phyloP scores from a whole-genome alignment of 2,797 vertebrate genomes.

The Liasis olivaceus region DNA sequence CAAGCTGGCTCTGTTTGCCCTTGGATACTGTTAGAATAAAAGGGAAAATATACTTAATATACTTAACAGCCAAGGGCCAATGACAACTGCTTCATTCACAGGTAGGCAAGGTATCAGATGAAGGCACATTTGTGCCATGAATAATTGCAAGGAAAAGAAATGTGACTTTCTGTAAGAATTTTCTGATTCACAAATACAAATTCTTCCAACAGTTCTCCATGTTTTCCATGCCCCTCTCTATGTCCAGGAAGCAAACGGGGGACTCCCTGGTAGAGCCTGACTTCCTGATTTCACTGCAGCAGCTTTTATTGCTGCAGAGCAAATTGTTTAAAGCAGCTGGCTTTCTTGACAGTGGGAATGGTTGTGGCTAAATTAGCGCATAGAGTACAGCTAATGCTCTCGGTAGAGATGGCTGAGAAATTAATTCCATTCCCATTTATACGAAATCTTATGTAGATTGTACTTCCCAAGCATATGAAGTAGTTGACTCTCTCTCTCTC shows the following conservation, averaged over 20 bases:
- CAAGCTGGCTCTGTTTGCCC: not conserved
- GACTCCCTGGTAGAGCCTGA: not conserved
- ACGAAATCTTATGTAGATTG: not conserved
- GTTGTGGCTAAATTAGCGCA: not conserved
- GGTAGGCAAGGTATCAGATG: not conserved
- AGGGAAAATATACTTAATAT: not conserved
- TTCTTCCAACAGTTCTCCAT: not conserved
- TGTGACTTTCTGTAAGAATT: not conserved
- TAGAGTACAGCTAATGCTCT: not conserved
- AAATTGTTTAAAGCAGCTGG: not conserved
- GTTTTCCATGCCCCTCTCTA: not conserved
- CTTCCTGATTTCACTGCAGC: not conserved
- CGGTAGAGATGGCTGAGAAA: not conserved
- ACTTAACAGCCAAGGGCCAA: not conserved
- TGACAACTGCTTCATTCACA: not conserved
- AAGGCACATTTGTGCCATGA: not conserved
- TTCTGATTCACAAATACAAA: not conserved
- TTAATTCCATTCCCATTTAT: not conserved
- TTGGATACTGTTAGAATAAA: not conserved
- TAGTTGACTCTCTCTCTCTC: not conserved
- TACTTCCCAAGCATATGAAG: not conserved
- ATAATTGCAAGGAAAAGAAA: not conserved
- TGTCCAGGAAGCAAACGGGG: not conserved
- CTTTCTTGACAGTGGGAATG: not conserved
- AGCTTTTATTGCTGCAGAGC: not conserved